Evolutionary conservation across 2,888 invertebrate genomes (phyloP).

Genomic region (Epinotia ramella): DNA sequence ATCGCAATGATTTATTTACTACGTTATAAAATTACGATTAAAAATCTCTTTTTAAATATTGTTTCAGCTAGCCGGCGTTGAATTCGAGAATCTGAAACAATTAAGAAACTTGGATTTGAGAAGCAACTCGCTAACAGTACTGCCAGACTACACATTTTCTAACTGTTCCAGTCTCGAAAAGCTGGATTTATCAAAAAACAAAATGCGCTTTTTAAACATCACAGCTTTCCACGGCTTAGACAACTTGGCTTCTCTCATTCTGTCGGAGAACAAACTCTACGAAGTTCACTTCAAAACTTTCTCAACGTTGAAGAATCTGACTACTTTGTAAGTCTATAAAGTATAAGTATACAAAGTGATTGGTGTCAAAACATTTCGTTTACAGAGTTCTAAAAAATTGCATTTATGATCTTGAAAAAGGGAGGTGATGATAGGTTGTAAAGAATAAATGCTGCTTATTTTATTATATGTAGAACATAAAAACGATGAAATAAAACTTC

Average conservation of each 20-base stretch:
- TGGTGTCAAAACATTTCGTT: too few relatives aligned
- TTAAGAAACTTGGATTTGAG: slow-evolving; percentile 89
- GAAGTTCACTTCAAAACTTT: slow-evolving; percentile 87
- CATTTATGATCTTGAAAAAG: too few relatives aligned
- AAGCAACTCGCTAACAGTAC: slow-evolving; percentile 86
- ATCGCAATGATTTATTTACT: background rate
- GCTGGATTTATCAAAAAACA: slow-evolving; percentile 89
- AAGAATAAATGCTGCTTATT: too few relatives aligned
- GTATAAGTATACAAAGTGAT: too few relatives aligned
- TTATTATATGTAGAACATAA: too few relatives aligned
- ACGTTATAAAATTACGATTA: background rate
- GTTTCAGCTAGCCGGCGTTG: slow-evolving; percentile 82
- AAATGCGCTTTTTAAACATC: slow-evolving; percentile 86
- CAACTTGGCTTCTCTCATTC: slow-evolving; percentile 87
- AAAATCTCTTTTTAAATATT: slow-evolving; percentile 12
- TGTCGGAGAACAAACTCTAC: slow-evolving; percentile 89
- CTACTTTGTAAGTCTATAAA: slow-evolving; percentile 87
- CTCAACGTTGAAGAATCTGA: slow-evolving; percentile 86
- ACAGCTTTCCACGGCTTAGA: slow-evolving; percentile 86
- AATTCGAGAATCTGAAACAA: slow-evolving; percentile 82
- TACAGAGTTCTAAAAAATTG: too few relatives aligned
- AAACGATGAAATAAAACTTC: too few relatives aligned
- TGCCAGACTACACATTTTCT: slow-evolving; percentile 85
- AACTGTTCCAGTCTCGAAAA: slow-evolving; percentile 86
- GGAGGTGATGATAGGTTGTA: too few relatives aligned